Percentiles rank a stretch among this genome's conserved stretches.
Conservation (phyloP, 2,113 vertebrate genomes). For the Macrotis lagotis region DNA sequence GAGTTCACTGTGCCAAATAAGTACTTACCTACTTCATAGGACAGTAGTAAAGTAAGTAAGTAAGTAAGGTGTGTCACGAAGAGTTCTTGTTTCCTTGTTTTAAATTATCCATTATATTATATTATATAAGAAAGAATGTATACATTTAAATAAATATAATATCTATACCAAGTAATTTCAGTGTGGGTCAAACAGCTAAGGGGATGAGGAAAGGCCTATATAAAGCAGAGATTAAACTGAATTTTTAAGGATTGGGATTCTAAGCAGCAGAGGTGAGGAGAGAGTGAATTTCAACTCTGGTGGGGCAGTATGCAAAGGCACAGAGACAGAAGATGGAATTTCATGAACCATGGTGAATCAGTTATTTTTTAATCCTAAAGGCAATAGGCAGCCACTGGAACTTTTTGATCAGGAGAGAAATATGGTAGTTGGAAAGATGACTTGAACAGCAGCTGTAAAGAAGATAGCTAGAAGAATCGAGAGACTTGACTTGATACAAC, state of each 20-base stretch:
- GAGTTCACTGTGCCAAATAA: no score
- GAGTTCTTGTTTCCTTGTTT: no score
- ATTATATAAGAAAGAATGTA: no score
- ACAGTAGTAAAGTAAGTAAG: no score
- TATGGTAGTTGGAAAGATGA: not conserved
- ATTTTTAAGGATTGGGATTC: not conserved
- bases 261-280: not conserved
- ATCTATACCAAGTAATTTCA: not conserved
- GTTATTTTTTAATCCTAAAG: not conserved
- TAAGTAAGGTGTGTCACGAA: no score
- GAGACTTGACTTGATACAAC: not conserved
- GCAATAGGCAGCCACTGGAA: not conserved
- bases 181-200: not conserved
- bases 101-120: no score
- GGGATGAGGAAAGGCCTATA: not conserved
- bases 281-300: not conserved
- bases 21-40: no score
- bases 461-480: not conserved
- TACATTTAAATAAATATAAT: not conserved
- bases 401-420: not conserved
- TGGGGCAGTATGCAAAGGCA: not conserved
- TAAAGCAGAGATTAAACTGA: not conserved
- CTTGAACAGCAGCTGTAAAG: not conserved
- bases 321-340: not conserved
- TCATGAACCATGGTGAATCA: no score